These are phyloP conservation scores for Camelus bactrianus DNA, from an alignment of 2,113 vertebrate species.

Conservation along the genomic window DNA sequence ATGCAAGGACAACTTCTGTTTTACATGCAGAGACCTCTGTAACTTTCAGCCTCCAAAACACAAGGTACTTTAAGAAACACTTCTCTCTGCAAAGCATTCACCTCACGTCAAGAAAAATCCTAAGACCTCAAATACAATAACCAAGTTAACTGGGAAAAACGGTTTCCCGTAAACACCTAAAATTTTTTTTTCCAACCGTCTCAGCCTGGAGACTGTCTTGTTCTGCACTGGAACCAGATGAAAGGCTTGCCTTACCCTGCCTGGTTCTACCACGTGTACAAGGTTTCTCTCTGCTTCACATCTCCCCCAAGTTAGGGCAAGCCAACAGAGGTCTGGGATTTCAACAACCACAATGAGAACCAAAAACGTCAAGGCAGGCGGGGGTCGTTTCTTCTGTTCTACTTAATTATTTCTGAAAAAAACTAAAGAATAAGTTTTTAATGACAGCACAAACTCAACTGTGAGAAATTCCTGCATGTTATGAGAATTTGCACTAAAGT, in stretches of 20 bases:
- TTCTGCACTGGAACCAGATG: neutral
- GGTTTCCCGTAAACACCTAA: neutral
- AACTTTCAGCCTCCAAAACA: neutral
- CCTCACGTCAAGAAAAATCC: neutral
- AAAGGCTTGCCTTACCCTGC: neutral
- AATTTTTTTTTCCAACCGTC: neutral
- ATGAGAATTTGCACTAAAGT: neutral
- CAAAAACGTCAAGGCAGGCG: neutral
- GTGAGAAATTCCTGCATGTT: neutral
- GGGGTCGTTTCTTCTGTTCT: neutral
- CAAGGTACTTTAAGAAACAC: neutral
- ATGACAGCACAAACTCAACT: neutral
- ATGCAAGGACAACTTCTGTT: neutral
- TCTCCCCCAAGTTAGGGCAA: neutral
- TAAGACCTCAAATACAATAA: neutral
- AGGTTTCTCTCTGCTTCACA: neutral
- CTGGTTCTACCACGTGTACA: accelerated
- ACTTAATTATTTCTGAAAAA: slow-evolving; percentile 18
- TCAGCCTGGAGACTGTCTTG: neutral
- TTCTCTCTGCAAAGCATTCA: neutral
- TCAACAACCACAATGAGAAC: neutral
- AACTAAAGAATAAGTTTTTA: slow-evolving; percentile 6
- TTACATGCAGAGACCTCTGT: neutral
- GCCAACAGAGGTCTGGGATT: neutral
- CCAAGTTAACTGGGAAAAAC: neutral